Evolutionary conservation across 37 sponge, comb jelly and placozoan species (phyloP).

Genomic region (Ephydatia muelleri): DNA sequence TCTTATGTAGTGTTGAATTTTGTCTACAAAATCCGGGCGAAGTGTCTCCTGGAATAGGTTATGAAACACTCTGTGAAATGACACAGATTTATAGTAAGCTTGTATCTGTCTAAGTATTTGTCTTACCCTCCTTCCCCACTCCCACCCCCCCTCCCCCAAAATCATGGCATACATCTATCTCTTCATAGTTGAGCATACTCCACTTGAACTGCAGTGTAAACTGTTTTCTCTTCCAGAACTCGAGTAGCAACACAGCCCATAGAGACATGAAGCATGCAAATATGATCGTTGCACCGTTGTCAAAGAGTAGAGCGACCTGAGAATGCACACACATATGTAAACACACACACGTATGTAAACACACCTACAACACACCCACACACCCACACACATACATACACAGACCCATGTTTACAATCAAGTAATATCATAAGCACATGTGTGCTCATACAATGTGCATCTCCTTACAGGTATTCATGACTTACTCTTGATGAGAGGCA

Average conservation of each 20-base stretch:
- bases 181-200: slow-evolving; percentile 65
- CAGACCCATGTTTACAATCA: no score
- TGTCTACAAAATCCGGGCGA: slow-evolving; percentile 22
- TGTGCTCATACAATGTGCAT: no score
- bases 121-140: no score
- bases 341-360: no score
- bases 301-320: slow-evolving; percentile 45
- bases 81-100: no score
- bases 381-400: no score
- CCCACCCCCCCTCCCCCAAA: no score
- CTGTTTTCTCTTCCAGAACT: slow-evolving; percentile 82
- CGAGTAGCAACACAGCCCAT: slow-evolving; percentile 84
- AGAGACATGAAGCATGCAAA: slow-evolving; percentile 64
- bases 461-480: background rate
- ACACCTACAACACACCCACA: no score
- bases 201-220: slow-evolving; percentile 64
- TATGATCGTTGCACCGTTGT: slow-evolving; percentile 57
- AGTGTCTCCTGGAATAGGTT: slow-evolving; percentile 8
- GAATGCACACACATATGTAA: background rate
- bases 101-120: no score
- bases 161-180: slow-evolving; percentile 58
- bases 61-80: no score
- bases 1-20: slow-evolving; percentile 5
- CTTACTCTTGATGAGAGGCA: background rate
- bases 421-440: no score